Evolutionary conservation across 1,140 invertebrate species (phyloP).

Genomic region (Amyelois transitella): DNA sequence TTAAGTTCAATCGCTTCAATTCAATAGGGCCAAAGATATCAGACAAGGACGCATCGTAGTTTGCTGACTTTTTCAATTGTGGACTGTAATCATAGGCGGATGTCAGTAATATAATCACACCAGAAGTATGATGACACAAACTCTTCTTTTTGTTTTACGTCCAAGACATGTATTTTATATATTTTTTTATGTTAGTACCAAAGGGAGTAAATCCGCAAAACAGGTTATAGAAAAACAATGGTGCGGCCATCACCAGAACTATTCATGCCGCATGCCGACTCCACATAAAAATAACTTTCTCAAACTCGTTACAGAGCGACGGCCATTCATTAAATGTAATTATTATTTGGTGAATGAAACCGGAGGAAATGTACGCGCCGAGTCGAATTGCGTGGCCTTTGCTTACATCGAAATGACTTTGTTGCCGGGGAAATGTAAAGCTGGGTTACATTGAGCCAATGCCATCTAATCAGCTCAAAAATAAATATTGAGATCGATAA

Average conservation of each 20-base stretch:
- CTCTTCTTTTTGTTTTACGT: no score
- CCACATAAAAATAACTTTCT: conserved; percentile 16
- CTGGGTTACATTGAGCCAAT: conserved; percentile 4
- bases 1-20: no score
- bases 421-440: background rate
- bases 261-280: background rate
- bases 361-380: conserved; percentile 28
- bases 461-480: no score
- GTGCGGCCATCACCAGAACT: background rate
- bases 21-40: no score
- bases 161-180: no score
- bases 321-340: conserved; percentile 24
- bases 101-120: no score
- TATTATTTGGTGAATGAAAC: conserved; percentile 36
- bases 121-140: no score
- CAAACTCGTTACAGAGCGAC: conserved; percentile 11
- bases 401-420: conserved; percentile 23
- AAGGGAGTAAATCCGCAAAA: background rate
- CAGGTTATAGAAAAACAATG: background rate
- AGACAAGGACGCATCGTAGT: no score
- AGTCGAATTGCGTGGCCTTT: conserved; percentile 6
- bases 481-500: no score
- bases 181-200: no score
- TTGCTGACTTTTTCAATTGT: no score
- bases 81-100: no score